A percentile compares a stretch with the other conserved stretches of the same genome.
Conservation (phyloP, 2,113 vertebrate species). For the Triplophysa rosa region DNA sequence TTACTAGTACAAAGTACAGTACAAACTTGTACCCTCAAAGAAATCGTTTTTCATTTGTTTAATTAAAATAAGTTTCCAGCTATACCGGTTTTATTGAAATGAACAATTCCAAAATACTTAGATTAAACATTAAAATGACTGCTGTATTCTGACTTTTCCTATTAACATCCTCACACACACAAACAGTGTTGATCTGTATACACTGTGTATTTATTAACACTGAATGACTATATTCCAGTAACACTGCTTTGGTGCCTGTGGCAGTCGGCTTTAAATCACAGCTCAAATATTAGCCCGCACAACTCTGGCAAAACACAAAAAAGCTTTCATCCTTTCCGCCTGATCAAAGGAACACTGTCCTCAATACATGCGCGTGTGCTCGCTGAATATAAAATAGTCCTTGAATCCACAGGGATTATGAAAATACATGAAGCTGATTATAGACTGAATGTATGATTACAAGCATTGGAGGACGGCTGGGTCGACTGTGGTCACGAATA, state of each 20-base stretch:
- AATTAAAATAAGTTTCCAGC: no score
- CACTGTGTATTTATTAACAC: conserved; percentile 12
- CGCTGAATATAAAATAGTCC: conserved; percentile 28
- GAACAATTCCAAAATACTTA: background rate
- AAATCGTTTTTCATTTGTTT: no score
- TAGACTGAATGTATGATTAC: conserved; percentile 23
- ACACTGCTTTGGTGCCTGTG: background rate
- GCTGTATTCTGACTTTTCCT: background rate
- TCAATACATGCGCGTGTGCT: conserved; percentile 29
- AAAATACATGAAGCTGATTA: conserved; percentile 32
- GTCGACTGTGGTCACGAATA: background rate
- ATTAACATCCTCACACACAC: background rate
- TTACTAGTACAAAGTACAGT: no score
- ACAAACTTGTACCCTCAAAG: no score
- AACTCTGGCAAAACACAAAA: conserved; percentile 34
- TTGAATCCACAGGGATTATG: conserved; percentile 34
- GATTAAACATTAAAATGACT: background rate
- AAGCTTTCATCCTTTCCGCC: conserved; percentile 39
- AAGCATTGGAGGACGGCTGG: background rate
- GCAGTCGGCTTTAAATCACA: conserved; percentile 30
- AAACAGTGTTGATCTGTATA: conserved; percentile 1
- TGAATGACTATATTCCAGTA: conserved; percentile 14
- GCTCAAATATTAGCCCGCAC: conserved; percentile 11
- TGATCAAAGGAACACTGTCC: conserved; percentile 48
- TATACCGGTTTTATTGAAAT: no score